Base-by-base conservation (phyloP, 2,113 vertebrate genomes). In the Periophthalmus modestus region DNA sequence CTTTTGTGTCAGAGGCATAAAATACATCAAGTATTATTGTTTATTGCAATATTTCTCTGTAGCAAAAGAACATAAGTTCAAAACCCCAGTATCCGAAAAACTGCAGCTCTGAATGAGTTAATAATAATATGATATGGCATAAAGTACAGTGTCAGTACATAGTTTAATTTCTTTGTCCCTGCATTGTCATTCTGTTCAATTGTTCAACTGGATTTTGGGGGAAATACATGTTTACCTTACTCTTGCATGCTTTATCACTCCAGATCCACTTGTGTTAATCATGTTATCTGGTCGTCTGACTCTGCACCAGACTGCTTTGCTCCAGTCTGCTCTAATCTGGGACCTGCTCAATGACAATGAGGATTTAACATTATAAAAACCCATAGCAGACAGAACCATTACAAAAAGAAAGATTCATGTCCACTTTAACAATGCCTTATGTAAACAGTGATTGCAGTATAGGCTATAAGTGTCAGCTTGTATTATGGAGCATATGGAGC, bases 271-370 rank as follows among this genome's bases (percentile, higher is more conserved):
- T 24, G 12, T 48, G 39, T 18, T 67, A 46, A 48, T 54, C 72
- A 36, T 57, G 33, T 48, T 50, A 19, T 9, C 6, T 23, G 21
- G 34, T n/a, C 36, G 50, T 63, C 61, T 73, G 71, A 68, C 66
- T 74, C 75, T 67, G 55, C 36, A 69, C 65, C 63, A 76, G 68
- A 61, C 52, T 57, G 65, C 75, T 79, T 71, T 71, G 23, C 62
- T 86, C 10, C 62, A 12, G 55, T 63, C 68, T 75, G 71, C 39
- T 71, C 59, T 87, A 79, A 85, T 90, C 87, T 75, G 57, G 55
- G 74, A 43, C 24, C 58, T 71, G 86, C 71, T 75, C 86, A 85
- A 74, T 77, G 84, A 73, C 68, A 77, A 46, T 52, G 54, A 50
- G 85, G 87, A 83, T 85, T 77, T 69, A 61, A 72, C 52, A 66